Evolutionary conservation across 1,140 invertebrate genomes (phyloP), one percentile per base, ranked within the genome.

Genomic region (Physella acuta): DNA sequence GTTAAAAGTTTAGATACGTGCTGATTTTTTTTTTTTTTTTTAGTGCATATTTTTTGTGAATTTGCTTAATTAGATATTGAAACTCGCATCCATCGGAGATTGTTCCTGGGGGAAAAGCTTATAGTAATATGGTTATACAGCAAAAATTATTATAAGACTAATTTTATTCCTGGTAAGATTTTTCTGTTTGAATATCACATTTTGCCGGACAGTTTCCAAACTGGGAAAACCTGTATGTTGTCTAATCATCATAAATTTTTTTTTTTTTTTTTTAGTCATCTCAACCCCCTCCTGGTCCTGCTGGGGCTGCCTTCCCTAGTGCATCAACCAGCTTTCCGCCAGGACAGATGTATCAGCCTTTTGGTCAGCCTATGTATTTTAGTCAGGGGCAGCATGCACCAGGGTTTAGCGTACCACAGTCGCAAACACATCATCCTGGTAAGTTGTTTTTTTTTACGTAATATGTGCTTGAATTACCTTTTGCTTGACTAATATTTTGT

Each of bases 211-310:
- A 49, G 11, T 49, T n/a, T 11, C 44, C n/a, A 49, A 14, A n/a
- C 11, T 49, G 11, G 11, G 44, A 49, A n/a, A 49, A 49, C 11
- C n/a, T 49, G 44, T n/a, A 11, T 11, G 53, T 14, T 34, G 53
- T 14, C 24, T 55, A 14, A 14, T 55, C 53, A 55, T 55, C 8
- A 14, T 28, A 24, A 11, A 34, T 56, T 70, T 33, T 52, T 30
- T 68, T 26, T 59, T 49, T 61, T 36, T 68, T 39, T 34, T 67
- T 74, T 53, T 71, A 81, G 79, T 81, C 79, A 51, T 81, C 79
- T 53, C 79, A 81, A 73, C 78, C 78, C 34, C 55, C 56, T 56
- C 70, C 75, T 5, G 62, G 76, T 17, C 70, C 74, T 24, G 70
- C 71, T 51, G 72, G 69, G 31, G 76, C 70, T 53, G 74, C 74